Conservation (phyloP, 2,888 invertebrate genomes). For the Diloba caeruleocephala region DNA sequence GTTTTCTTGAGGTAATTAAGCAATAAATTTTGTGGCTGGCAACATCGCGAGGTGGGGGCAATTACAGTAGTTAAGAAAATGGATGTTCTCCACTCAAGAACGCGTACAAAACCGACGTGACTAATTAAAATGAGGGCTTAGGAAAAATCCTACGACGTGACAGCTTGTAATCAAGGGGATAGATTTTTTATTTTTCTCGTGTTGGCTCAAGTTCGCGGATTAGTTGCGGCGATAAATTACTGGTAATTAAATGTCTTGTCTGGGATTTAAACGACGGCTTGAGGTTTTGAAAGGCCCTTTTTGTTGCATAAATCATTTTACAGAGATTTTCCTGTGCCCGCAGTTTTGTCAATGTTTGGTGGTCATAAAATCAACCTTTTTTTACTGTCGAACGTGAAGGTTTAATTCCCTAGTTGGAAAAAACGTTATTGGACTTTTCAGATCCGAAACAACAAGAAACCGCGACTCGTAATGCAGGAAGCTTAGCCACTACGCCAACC, state of each 20-base stretch:
- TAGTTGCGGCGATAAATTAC: constrained; percentile 85
- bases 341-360: no score
- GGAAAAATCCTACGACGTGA: constrained; percentile 87
- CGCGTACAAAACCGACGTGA: constrained; percentile 74
- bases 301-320: constrained; percentile 63
- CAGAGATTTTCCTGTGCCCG: constrained; percentile 52
- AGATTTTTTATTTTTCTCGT: constrained; percentile 78
- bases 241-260: constrained; percentile 85
- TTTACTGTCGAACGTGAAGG: no score
- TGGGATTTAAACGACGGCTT: constrained; percentile 60
- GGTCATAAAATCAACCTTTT: no score
- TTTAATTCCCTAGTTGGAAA: no score
- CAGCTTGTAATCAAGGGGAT: constrained; percentile 88
- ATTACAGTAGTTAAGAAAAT: constrained; percentile 87
- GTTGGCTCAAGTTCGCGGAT: constrained; percentile 76
- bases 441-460: no score
- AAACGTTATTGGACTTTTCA: no score
- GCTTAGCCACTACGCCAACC: no score
- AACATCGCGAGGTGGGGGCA: constrained; percentile 86
- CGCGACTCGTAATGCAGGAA: no score
- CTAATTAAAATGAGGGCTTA: constrained; percentile 87
- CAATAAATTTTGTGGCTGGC: constrained; percentile 88
- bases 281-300: constrained; percentile 52
- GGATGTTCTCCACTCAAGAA: constrained; percentile 77
- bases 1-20: constrained; percentile 89